Conservation (phyloP, 2,888 invertebrate genomes). For the Drosophila macrospina region DNA sequence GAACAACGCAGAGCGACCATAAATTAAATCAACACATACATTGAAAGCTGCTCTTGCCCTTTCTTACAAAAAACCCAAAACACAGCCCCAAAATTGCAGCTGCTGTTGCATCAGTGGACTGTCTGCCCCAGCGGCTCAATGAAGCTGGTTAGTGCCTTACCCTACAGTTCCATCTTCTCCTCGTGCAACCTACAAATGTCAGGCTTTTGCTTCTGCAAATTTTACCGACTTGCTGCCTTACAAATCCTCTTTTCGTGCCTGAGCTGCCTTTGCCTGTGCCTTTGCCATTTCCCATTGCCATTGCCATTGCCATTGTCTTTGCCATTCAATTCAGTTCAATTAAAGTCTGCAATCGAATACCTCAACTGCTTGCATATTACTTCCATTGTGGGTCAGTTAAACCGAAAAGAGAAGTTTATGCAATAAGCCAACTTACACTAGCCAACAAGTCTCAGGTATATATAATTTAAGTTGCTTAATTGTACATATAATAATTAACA, state of each 20-base stretch:
- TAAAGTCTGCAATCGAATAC: constrained; percentile 33
- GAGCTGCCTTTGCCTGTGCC: constrained; percentile 43
- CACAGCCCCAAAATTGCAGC: constrained; percentile 43
- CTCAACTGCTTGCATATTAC: constrained; percentile 27
- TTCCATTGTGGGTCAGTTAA: constrained; percentile 25
- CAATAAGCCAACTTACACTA: constrained; percentile 13
- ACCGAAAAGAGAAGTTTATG: constrained; percentile 1
- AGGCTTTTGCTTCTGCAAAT: constrained; percentile 17
- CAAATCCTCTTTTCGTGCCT: constrained; percentile 37
- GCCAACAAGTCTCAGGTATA: background rate
- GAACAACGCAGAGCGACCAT: constrained; percentile 64
- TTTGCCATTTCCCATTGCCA: no score
- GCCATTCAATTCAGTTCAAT: constrained; percentile 62
- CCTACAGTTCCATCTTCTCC: background rate
- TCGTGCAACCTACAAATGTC: constrained; percentile 35
- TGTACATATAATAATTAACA: background rate
- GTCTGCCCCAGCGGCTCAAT: constrained; percentile 33
- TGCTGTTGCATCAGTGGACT: constrained; percentile 54
- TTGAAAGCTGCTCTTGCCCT: constrained; percentile 16
- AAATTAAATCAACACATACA: constrained; percentile 74
- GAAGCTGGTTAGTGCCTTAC: no score
- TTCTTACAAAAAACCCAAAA: background rate
- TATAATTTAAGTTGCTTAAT: background rate
- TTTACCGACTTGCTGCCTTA: constrained; percentile 27
- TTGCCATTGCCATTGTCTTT: constrained; percentile 47